Conservation (phyloP, 1,140 invertebrate genomes). For the Polypedilum pembai region DNA sequence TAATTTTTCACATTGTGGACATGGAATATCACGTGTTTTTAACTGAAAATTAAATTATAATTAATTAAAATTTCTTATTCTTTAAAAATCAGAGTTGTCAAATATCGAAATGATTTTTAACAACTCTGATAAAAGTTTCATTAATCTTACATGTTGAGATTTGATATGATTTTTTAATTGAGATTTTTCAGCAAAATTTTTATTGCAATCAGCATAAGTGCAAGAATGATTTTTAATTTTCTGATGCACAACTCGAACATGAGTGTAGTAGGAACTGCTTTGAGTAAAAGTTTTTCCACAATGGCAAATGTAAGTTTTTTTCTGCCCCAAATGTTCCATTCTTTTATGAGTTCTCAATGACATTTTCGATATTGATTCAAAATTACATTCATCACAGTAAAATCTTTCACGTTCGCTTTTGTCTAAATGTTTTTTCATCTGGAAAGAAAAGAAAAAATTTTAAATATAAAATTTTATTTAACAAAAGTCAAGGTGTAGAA, state of each 20-base stretch:
- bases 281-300: background rate
- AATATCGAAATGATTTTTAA: too few species aligned
- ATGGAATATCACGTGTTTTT: background rate
- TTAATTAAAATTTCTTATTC: background rate
- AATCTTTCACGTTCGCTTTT: background rate
- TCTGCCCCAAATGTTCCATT: background rate
- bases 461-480: too few species aligned
- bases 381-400: background rate
- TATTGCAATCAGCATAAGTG: background rate
- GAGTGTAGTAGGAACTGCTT: background rate
- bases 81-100: too few species aligned
- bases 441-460: background rate
- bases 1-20: background rate
- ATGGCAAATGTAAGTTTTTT: background rate
- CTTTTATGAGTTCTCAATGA: background rate
- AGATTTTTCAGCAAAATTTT: background rate
- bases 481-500: too few species aligned
- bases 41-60: background rate
- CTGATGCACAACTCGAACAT: background rate
- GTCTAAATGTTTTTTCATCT: conserved; percentile 7
- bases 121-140: too few species aligned
- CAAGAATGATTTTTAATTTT: background rate
- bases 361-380: background rate
- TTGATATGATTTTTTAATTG: background rate
- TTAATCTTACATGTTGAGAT: background rate